These are phyloP conservation scores for Potamarius usumacintae DNA, from an alignment of 2,113 vertebrate genomes.

Conservation along the genomic window DNA sequence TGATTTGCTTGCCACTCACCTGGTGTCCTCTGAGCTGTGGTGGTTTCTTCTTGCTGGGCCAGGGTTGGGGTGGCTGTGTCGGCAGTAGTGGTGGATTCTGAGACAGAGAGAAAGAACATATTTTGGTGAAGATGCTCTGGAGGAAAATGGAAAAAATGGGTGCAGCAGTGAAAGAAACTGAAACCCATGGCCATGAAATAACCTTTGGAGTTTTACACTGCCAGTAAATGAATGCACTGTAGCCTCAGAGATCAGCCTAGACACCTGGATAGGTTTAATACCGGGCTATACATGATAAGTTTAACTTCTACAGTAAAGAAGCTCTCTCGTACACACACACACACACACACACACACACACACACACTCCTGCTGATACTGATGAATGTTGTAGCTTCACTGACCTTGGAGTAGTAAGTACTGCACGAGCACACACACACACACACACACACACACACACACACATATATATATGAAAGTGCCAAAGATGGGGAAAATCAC, in stretches of 20 bases:
- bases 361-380: slow-evolving; percentile 40
- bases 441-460: not conserved
- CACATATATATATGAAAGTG: slow-evolving; percentile 28
- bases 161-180: not conserved
- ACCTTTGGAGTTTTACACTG: slow-evolving; percentile 19
- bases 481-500: slow-evolving; percentile 12
- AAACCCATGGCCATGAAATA: not conserved
- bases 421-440: slow-evolving; percentile 42
- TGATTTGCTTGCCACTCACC: slow-evolving; percentile 55
- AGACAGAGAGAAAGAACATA: slow-evolving; percentile 26
- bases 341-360: not conserved
- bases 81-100: slow-evolving; percentile 84
- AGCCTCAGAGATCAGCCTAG: slow-evolving; percentile 18
- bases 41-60: slow-evolving; percentile 80
- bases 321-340: slow-evolving; percentile 1
- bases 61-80: slow-evolving; percentile 85
- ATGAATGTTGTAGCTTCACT: slow-evolving; percentile 62
- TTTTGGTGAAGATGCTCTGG: slow-evolving; percentile 2
- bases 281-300: slow-evolving; percentile 15
- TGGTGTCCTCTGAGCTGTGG: slow-evolving; percentile 75
- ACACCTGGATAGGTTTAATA: slow-evolving; percentile 33
- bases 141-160: not conserved
- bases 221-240: slow-evolving; percentile 9
- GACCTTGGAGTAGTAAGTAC: slow-evolving; percentile 62
- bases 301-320: slow-evolving; percentile 18